Evolutionary conservation across 2,113 vertebrate species (phyloP), one percentile per base, ranked within the genome.

Genomic region (Cynopterus brachyotis): DNA sequence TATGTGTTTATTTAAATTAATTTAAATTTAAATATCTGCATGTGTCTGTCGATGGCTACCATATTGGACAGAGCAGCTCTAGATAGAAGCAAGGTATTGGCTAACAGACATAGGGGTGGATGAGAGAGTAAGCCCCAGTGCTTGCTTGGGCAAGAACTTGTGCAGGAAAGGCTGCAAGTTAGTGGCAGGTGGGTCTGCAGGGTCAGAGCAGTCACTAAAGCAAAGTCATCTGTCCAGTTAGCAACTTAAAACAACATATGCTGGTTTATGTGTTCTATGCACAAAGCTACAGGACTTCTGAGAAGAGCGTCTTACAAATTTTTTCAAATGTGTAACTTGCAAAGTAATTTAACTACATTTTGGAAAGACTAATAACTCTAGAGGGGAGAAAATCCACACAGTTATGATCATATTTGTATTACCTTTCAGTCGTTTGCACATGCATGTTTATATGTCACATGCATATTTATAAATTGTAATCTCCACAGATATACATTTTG

Each of bases 301-400:
- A 83, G 86, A 66, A 67, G 26, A 55, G 9, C 62, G 28, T 19
- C 73, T 69, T 47, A 89, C 47, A 66, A 8, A 26, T 30, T 60
- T 66, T 85, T 95, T 88, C 37, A 59, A 91, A 92, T 90, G 40
- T 90, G 64, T 69, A 88, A 93, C 64, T 59, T 87, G 53, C 59
- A 76, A 94, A 83, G 19, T 50, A 73, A 69, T 70, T 47, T 82
- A 60, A 70, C n/a, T 32, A 22, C 32, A 11, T 83, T 62, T 53
- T 47, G 75, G 62, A 53, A 62, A 82, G 79, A 86, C 89, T 67
- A 55, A 42, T 78, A 53, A 66, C 19, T 45, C 19, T 45, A 45
- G 81, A 60, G 30, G 16, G 35, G 19, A n/a, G 24, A 2, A 55
- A 59, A 92, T 78, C 73, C 40, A 17, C 6, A 73, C 3, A 17